These are phyloP conservation scores for Cynopterus sphinx DNA, from an alignment of 2,797 vertebrate genomes.

Conservation along the genomic window DNA sequence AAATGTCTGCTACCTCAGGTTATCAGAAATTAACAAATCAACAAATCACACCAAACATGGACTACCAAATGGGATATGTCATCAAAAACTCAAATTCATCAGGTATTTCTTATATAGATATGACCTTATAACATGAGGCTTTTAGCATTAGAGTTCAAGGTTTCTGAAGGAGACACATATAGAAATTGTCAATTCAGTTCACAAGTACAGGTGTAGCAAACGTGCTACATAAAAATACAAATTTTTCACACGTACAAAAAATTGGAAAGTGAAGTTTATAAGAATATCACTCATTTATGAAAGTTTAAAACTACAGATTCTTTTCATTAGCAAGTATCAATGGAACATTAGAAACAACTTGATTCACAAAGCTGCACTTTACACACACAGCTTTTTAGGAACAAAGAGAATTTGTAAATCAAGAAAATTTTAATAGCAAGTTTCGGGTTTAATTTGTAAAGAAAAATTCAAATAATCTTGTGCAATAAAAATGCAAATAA, in stretches of 20 bases:
- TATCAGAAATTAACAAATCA: slow-evolving; percentile 36
- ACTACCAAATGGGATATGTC: not conserved
- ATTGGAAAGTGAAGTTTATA: not conserved
- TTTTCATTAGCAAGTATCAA: slow-evolving; percentile 28
- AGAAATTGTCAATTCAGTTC: not conserved
- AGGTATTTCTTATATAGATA: not conserved
- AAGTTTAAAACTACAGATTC: slow-evolving; percentile 9
- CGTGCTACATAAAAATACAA: not conserved
- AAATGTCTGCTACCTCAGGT: slow-evolving; percentile 12
- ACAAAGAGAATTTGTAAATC: slow-evolving; percentile 44
- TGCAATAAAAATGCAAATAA: slow-evolving; percentile 44
- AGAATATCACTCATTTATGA: not conserved
- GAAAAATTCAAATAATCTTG: slow-evolving; percentile 34
- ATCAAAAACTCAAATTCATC: slow-evolving; percentile 22
- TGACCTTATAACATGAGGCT: not conserved
- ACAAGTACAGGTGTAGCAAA: not conserved
- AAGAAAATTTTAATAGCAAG: slow-evolving; percentile 30
- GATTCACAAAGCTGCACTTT: slow-evolving; percentile 25
- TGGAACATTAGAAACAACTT: slow-evolving; percentile 5
- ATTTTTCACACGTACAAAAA: not conserved
- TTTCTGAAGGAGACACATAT: not conserved
- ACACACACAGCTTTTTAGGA: not conserved
- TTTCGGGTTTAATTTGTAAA: slow-evolving; percentile 42
- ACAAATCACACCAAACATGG: not conserved
- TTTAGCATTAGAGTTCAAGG: not conserved